Evolutionary conservation across 2,113 vertebrate genomes (phyloP), one percentile per base, ranked within the genome.

Genomic region (Oreamnos americanus): DNA sequence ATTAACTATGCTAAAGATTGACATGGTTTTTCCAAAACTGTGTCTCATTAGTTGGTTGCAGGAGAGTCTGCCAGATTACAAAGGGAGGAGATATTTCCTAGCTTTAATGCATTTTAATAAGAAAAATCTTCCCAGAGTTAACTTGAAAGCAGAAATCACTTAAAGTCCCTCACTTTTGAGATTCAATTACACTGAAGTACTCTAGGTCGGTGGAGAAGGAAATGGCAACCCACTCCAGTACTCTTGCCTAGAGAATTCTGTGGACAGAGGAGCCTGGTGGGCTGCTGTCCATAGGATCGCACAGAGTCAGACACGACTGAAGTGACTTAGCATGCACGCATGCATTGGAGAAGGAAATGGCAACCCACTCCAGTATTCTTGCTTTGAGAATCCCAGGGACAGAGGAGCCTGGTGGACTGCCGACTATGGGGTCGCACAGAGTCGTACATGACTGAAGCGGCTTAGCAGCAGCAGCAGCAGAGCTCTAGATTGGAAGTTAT

Each of bases 181-280:
- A 96, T 91, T 25, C 26, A 93, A 95, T 97, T 96, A 94, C 81
- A 14, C 15, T 95, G 64, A 94, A 90, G 64, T 87, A 47, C 49
- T 96, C 19, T 47, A 49, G 55, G 30, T 55, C 21, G 64, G 30
- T 33, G 60, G 60, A 16, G 28, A 62, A 33, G 6, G 30, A 64
- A 62, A 62, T 62, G 13, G 60, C 28, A 30, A 33, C 60, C 60
- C 60, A 62, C 13, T 62, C 28, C 28, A 62, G 60, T 30, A 15
- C 5, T 62, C 60, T 62, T 62, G 13, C 60, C 28, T 62, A 15
- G 60, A 33, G 28, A 62, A 30, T 62, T 15, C 60, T 7, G 2
- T 30, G 14, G 28, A 62, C 28, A 15, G 60, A 15, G 60, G 28
- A 62, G 28, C 60, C 28, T 15, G 60, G 28, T 62, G 13, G 60